Base-by-base conservation (phyloP, 2,888 invertebrate genomes). In the Epicampocera succincta region DNA sequence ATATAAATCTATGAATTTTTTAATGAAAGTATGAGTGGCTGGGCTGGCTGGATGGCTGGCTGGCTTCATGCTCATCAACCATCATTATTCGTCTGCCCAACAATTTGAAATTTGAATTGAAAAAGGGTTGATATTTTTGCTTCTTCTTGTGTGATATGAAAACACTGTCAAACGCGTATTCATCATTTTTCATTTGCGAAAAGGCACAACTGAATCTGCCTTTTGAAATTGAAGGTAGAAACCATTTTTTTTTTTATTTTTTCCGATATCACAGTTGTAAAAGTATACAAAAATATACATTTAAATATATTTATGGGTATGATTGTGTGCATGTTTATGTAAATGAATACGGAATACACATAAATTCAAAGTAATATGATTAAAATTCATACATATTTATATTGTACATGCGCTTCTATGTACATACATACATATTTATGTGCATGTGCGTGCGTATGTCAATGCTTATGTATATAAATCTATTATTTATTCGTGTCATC, bases 111-210 rank as follows among this genome's bases (percentile, higher is more conserved):
- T 58, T 61, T 50, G 21, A 8, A 56, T 29, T 29, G 6, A 61
- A 72, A 63, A 74, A 74, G 73, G 73, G 73, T 74, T 74, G 73
- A 74, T 65, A 38, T 42, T 42, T 29, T 15, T 42, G n/a, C n/a
- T 1, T 21, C 60, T 48, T n/a, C 4, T 38, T 48, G 50, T 50
- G 13, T 65, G 38, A 78, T 66, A 72, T 72, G 72, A 78, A 69
- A 60, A 60, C 60, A 79, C 66, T 79, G 72, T 73, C 78, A 79
- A 73, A 46, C 58, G 42, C 15, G n/a, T 52, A 75, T 66, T 33
- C 66, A 66, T 75, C 75, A 75, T 63, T 54, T 54, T 44, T 46
- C 44, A 54, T 56, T 65, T 12, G 9, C 12, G 52, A 33, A 33
- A 33, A 33, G 33, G 8, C 33, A 33, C 33, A 33, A 8, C 33